These are phyloP conservation scores for Leptodactylus fallax DNA, from an alignment of 2,797 vertebrate species.

Conservation along the genomic window DNA sequence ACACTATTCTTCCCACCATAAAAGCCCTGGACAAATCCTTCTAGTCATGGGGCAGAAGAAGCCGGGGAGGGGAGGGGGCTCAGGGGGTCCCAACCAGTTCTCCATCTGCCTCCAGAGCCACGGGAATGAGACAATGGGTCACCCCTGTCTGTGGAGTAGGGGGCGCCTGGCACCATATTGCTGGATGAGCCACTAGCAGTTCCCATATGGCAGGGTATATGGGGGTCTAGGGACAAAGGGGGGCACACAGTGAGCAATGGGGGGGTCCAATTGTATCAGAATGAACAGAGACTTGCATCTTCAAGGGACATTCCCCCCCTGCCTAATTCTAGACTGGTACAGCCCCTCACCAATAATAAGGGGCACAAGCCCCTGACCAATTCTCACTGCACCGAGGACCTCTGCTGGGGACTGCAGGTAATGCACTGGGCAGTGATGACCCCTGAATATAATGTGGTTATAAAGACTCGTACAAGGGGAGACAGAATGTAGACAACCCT, in stretches of 20 bases:
- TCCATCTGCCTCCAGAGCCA: constrained; percentile 77
- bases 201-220: constrained; percentile 29
- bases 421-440: background rate
- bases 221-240: background rate
- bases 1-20: constrained; percentile 80
- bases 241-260: background rate
- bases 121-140: constrained; percentile 25
- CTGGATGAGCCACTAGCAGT: background rate
- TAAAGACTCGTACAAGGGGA: too few species aligned
- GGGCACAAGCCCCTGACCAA: background rate
- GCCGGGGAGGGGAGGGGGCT: background rate
- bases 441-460: too few species aligned
- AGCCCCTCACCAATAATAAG: too few species aligned
- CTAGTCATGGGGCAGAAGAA: constrained; percentile 72
- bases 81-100: constrained; percentile 71
- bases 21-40: constrained; percentile 78
- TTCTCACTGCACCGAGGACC: background rate
- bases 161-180: background rate
- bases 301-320: too few species aligned
- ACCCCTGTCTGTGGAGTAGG: background rate
- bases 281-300: background rate
- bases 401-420: background rate
- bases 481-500: too few species aligned
- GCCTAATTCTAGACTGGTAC: background rate
- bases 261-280: background rate